Conservation (phyloP, 2,113 vertebrate species). For the Seriola dumerili region DNA sequence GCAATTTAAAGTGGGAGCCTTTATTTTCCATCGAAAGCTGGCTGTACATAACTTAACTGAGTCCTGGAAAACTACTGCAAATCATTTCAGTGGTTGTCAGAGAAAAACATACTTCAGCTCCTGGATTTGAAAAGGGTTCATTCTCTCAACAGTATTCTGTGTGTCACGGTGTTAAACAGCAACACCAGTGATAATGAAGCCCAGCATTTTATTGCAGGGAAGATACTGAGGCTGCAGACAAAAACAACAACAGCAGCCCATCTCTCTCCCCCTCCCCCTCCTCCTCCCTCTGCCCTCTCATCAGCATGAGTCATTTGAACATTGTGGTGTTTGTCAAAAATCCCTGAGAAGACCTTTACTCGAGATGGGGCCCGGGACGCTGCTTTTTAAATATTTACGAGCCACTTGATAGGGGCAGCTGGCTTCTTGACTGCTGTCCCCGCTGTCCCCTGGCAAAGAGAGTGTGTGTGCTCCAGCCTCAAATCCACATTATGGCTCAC, state of each 20-base stretch:
- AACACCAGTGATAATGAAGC: slow-evolving; percentile 46
- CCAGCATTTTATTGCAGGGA: slow-evolving; percentile 35
- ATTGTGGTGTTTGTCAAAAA: slow-evolving; percentile 71
- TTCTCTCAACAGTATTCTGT: slow-evolving; percentile 31
- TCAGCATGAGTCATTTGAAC: slow-evolving; percentile 61
- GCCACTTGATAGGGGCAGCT: slow-evolving; percentile 80
- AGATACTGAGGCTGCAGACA: slow-evolving; percentile 27
- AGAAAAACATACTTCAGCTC: slow-evolving; percentile 43
- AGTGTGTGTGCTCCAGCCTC: slow-evolving; percentile 35
- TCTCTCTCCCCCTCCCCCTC: slow-evolving; percentile 21
- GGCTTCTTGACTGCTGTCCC: slow-evolving; percentile 70
- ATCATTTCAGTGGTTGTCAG: background rate
- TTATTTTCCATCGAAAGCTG: background rate
- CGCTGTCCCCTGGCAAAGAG: slow-evolving; percentile 60
- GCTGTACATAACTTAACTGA: background rate
- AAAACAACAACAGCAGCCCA: slow-evolving; percentile 64
- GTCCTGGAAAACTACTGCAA: background rate
- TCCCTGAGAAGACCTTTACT: slow-evolving; percentile 77
- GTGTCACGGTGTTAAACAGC: slow-evolving; percentile 50
- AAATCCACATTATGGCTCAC: slow-evolving; percentile 42
- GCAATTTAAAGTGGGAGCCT: background rate
- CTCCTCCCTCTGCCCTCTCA: slow-evolving; percentile 31
- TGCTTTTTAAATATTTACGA: slow-evolving; percentile 85
- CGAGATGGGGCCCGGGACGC: slow-evolving; percentile 64
- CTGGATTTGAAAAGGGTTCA: slow-evolving; percentile 20